These are phyloP conservation scores for Xiphydria camelus DNA, from an alignment of 2,888 invertebrate genomes.

Conservation along the genomic window DNA sequence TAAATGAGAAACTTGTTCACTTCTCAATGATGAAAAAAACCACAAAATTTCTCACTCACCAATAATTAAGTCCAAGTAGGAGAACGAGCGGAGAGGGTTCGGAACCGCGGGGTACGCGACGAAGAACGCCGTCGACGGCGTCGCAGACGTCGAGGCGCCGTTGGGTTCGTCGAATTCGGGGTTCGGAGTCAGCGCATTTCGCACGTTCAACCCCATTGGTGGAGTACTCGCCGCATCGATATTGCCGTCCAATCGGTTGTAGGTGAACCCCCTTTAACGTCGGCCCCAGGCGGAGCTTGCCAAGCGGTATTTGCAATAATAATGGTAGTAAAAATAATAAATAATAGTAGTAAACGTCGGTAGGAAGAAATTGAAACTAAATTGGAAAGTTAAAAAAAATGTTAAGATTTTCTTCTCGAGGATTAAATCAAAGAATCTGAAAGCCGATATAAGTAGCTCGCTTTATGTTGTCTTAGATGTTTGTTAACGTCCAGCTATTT, in stretches of 20 bases:
- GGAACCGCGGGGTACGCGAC: constrained; percentile 53
- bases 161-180: constrained; percentile 21
- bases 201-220: constrained; percentile 55
- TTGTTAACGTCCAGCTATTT: too few species aligned
- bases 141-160: constrained; percentile 58
- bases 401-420: too few species aligned
- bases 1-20: too few species aligned
- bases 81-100: constrained; percentile 50
- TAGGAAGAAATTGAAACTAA: too few species aligned
- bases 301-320: constrained; percentile 4
- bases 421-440: too few species aligned
- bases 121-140: constrained; percentile 48
- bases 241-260: constrained; percentile 46
- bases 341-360: too few species aligned
- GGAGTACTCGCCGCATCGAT: constrained; percentile 61
- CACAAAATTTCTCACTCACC: constrained; percentile 45
- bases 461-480: too few species aligned
- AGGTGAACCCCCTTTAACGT: constrained; percentile 41
- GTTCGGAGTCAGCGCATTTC: constrained; percentile 62
- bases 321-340: constrained; percentile 2
- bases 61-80: constrained; percentile 57
- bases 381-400: too few species aligned
- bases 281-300: constrained; percentile 54
- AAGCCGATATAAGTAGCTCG: too few species aligned
- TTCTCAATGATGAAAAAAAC: not conserved